Conservation (phyloP, 2,113 vertebrate species). For the Chloroceryle aenea region DNA sequence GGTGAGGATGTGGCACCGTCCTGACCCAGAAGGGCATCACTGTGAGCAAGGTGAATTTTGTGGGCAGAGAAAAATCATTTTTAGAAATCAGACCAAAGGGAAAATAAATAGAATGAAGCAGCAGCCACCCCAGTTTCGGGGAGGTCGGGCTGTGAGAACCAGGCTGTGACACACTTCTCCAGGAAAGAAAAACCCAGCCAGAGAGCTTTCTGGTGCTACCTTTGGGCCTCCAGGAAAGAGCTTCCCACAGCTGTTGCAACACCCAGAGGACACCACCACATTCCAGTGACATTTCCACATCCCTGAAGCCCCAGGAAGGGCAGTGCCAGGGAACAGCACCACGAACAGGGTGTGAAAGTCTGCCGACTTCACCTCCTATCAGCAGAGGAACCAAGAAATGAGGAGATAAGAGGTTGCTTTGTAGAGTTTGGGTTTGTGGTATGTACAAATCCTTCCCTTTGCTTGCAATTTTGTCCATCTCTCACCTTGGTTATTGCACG, state of each 20-base stretch:
- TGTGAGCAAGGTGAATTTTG: neutral
- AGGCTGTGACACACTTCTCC: neutral
- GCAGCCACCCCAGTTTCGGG: neutral
- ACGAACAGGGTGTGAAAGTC: neutral
- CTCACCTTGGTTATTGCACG: neutral
- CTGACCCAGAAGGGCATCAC: fast-evolving
- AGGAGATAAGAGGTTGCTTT: neutral
- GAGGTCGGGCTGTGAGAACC: neutral
- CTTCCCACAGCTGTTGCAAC: neutral
- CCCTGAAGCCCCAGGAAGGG: neutral
- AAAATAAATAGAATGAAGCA: neutral
- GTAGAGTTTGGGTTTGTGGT: neutral
- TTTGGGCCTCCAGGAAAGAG: neutral
- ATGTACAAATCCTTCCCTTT: neutral
- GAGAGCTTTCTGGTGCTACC: neutral
- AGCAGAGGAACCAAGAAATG: neutral
- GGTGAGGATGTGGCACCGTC: fast-evolving
- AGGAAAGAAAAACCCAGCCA: neutral
- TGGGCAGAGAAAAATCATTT: neutral
- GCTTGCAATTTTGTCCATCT: neutral
- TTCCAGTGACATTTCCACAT: too few species aligned
- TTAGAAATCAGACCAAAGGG: neutral
- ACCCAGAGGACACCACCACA: neutral
- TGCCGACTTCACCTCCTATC: fast-evolving
- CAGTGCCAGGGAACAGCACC: too few species aligned